Evolutionary conservation across 1,140 invertebrate species (phyloP).

Genomic region (Eriocheir sinensis): DNA sequence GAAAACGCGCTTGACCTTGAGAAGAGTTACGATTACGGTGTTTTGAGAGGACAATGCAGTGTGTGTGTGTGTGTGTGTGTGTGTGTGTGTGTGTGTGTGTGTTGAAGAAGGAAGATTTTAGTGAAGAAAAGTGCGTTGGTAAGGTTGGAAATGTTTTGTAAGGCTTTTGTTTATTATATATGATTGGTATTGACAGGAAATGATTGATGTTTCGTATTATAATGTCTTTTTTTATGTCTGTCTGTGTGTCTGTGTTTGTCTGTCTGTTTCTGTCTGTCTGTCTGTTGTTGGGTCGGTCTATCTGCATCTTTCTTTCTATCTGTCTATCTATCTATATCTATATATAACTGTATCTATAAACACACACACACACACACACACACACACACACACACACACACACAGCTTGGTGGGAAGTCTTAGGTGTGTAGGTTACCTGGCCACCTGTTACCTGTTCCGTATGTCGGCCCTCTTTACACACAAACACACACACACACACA

Average conservation of each 20-base stretch:
- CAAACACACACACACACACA: slow-evolving; percentile 7
- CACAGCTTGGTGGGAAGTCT: background rate
- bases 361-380: background rate
- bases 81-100: background rate
- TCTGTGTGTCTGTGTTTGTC: too few species aligned
- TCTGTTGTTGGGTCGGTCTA: too few species aligned
- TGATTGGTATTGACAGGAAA: too few species aligned
- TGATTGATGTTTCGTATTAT: too few species aligned
- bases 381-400: background rate
- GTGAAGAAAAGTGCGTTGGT: too few species aligned
- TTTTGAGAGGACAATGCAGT: background rate
- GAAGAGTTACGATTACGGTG: background rate
- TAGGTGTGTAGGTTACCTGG: slow-evolving; percentile 1
- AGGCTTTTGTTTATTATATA: background rate
- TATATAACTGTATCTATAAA: background rate
- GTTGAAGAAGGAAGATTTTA: too few species aligned
- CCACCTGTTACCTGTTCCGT: background rate
- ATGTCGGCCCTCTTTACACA: background rate
- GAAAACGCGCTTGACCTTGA: slow-evolving; percentile 13
- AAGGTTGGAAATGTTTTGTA: background rate
- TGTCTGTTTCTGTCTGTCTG: too few species aligned
- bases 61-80: background rate
- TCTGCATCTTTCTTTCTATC: background rate
- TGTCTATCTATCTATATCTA: background rate
- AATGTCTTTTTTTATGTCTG: too few species aligned